Conservation (phyloP, 2,888 invertebrate genomes). For the Caradrina clavipalpis region DNA sequence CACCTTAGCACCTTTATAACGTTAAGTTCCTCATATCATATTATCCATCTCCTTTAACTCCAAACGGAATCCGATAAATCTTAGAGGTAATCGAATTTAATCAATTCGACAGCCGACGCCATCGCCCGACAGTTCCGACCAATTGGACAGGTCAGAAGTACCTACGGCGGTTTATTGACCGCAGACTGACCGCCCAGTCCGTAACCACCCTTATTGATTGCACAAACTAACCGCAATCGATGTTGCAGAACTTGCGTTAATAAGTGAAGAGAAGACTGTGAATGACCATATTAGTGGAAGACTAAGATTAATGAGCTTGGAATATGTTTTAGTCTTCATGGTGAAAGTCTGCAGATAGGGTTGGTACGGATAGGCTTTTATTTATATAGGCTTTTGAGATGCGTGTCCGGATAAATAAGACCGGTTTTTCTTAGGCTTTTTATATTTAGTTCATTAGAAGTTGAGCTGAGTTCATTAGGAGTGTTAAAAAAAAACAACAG, state of each 20-base stretch:
- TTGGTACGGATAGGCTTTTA: too few relatives aligned
- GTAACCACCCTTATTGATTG: conserved; percentile 53
- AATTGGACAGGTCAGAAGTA: conserved; percentile 39
- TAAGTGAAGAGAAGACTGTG: conserved; percentile 47
- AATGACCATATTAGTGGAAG: conserved; percentile 38
- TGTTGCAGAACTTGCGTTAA: conserved; percentile 58
- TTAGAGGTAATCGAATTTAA: conserved; percentile 25
- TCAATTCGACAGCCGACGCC: conserved; percentile 37
- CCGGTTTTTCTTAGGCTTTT: too few relatives aligned
- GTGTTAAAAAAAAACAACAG: too few relatives aligned
- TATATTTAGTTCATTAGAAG: too few relatives aligned
- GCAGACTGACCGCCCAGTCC: conserved; percentile 21
- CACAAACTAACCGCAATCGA: conserved; percentile 54
- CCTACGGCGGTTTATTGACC: conserved; percentile 32
- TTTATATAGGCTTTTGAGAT: too few relatives aligned
- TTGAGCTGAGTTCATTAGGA: too few relatives aligned
- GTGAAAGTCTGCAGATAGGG: conserved; percentile 29
- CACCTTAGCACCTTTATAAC: background rate
- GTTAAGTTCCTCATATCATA: background rate
- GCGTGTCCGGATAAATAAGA: too few relatives aligned
- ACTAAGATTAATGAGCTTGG: conserved; percentile 37
- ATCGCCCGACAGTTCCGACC: conserved; percentile 20
- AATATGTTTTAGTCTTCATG: conserved; percentile 21
- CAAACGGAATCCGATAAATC: conserved; percentile 23
- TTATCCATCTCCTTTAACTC: background rate